Base-by-base conservation (phyloP, 1,140 invertebrate genomes). In the Luehdorfia chinensis region DNA sequence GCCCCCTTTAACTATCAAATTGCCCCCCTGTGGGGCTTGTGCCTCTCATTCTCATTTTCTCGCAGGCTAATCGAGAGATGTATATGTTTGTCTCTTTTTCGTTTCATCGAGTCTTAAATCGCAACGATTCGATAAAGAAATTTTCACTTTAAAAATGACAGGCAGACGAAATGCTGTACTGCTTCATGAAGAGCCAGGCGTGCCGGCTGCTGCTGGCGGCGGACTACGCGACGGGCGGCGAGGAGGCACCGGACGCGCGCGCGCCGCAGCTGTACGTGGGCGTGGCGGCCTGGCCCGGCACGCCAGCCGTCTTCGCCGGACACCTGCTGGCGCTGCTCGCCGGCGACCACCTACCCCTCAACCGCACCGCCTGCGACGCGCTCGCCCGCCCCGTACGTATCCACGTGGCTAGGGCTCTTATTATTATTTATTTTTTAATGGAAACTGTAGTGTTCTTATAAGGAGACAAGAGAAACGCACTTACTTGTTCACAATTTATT, bases 91-190 rank as follows among this genome's bases (percentile, higher is more conserved):
- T n/a, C n/a, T n/a, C n/a, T n/a, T n/a, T n/a, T n/a, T n/a, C n/a
- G n/a, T n/a, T n/a, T n/a, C n/a, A n/a, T n/a, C n/a, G n/a, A n/a
- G n/a, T n/a, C n/a, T n/a, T n/a, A n/a, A n/a, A n/a, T n/a, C n/a
- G n/a, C n/a, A n/a, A n/a, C n/a, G n/a, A n/a, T n/a, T n/a, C n/a
- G n/a, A n/a, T n/a, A n/a, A n/a, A n/a, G n/a, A n/a, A n/a, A n/a
- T n/a, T n/a, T n/a, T n/a, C 8, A 28, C 47, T 61, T 33, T 32
- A 18, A 9, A 55, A 83, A 14, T 7, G 1, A 9, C 48, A 91
- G 92, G 80, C 91, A 2, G 87, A 94, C 68, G 91, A 96, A 65
- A 88, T 97, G 59, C 75, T 97, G 2, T 87, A 93, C 59, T 97
- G 96, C 69, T 97, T 95, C 73, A 66, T 97, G 32, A 74, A 89